Evolutionary conservation across 2,888 invertebrate genomes (phyloP).

Genomic region (Caenorhabditis panamensis): DNA sequence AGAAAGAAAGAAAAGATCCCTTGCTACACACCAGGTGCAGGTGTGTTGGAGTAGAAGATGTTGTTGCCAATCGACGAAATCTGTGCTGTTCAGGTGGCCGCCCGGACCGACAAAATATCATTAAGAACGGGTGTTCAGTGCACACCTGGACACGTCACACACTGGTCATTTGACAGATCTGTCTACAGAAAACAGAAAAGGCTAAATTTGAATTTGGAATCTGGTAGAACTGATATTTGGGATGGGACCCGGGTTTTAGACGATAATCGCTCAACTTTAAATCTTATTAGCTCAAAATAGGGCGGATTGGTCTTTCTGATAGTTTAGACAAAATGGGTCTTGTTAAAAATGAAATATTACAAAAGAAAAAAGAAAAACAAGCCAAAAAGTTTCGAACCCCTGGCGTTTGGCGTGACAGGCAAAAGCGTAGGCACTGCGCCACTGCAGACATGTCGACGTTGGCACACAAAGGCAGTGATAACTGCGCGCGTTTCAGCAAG

Average conservation of each 20-base stretch:
- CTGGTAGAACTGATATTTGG: too few relatives aligned
- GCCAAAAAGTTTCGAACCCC: too few relatives aligned
- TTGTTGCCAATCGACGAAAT: constrained; percentile 27
- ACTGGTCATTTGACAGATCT: constrained; percentile 1
- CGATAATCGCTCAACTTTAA: too few relatives aligned
- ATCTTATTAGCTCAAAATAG: too few relatives aligned
- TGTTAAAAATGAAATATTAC: too few relatives aligned
- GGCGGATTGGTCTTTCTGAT: too few relatives aligned
- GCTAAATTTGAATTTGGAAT: too few relatives aligned
- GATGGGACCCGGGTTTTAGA: too few relatives aligned
- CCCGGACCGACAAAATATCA: constrained; percentile 23
- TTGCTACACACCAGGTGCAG: constrained; percentile 1
- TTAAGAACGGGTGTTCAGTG: constrained; percentile 29
- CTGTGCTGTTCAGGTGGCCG: constrained; percentile 18
- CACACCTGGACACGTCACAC: constrained; percentile 2
- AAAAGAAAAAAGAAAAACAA: too few relatives aligned
- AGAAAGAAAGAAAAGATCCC: background rate
- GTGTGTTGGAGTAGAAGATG: constrained; percentile 10
- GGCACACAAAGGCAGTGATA: background rate
- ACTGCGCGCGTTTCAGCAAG: background rate
- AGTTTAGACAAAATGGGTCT: too few relatives aligned
- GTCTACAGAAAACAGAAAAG: too few relatives aligned
- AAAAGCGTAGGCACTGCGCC: background rate
- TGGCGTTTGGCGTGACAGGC: background rate
- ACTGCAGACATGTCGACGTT: background rate